These are phyloP conservation scores for Meriones unguiculatus DNA, from an alignment of 2,113 vertebrate genomes.

Conservation along the genomic window DNA sequence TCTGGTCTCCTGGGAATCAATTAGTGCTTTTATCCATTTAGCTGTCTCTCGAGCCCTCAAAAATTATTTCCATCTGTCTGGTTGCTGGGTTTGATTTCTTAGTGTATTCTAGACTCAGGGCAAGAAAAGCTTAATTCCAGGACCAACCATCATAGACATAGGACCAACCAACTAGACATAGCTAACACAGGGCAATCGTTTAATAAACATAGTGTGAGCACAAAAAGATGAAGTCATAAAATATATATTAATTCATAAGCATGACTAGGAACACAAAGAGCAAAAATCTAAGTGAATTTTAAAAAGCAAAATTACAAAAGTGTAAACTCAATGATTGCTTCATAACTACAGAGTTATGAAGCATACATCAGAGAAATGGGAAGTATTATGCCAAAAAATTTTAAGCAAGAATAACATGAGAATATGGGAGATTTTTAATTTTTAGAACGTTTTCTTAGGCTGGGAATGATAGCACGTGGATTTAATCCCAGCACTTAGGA, in stretches of 20 bases:
- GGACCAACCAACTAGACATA: constrained; percentile 18
- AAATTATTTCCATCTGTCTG: constrained; percentile 35
- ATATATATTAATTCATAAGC: not conserved
- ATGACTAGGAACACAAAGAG: constrained; percentile 2
- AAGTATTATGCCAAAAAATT: not conserved
- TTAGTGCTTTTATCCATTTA: not conserved
- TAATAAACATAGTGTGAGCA: constrained; percentile 21
- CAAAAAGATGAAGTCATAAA: constrained; percentile 44
- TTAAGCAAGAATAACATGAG: not conserved
- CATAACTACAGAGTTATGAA: constrained; percentile 38
- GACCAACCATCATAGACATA: constrained; percentile 19
- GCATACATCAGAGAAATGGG: not conserved
- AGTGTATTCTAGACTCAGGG: constrained; percentile 5
- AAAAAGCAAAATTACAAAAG: constrained; percentile 29
- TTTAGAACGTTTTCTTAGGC: not conserved
- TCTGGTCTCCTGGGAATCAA: not conserved
- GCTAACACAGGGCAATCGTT: constrained; percentile 10
- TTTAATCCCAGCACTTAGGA: not conserved
- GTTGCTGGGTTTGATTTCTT: constrained; percentile 39
- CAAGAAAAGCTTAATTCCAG: not conserved
- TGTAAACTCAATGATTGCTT: not conserved
- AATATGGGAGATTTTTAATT: not conserved
- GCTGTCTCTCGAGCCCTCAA: not conserved
- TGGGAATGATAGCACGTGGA: not conserved
- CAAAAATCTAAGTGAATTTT: constrained; percentile 46